These are phyloP conservation scores for Brachionus paranguensis DNA, from an alignment of 1,140 invertebrate species.

Conservation along the genomic window DNA sequence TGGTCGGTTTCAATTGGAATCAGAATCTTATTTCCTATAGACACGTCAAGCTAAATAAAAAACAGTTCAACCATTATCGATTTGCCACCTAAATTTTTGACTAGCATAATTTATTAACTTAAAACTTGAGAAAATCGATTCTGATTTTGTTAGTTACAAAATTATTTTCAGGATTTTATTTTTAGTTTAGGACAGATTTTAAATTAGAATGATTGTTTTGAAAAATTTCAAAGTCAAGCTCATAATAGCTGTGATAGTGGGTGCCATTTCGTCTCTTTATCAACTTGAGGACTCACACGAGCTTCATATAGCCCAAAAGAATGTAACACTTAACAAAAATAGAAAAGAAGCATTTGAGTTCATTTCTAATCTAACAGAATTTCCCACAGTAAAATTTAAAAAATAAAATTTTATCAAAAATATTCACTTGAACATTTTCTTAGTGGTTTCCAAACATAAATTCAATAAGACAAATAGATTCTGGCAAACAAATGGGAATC, in stretches of 20 bases:
- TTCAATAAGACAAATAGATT: neutral
- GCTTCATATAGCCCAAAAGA: neutral
- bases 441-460: slow-evolving; percentile 39
- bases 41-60: neutral
- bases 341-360: slow-evolving; percentile 1
- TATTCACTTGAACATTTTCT: neutral
- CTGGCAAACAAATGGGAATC: neutral
- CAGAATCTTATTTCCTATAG: neutral
- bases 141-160: neutral
- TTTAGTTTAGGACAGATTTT: neutral
- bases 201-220: neutral
- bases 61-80: neutral
- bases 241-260: neutral
- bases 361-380: neutral
- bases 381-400: neutral
- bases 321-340: slow-evolving; percentile 26
- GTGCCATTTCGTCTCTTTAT: neutral
- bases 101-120: neutral
- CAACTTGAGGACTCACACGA: neutral
- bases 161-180: neutral
- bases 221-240: slow-evolving; percentile 10
- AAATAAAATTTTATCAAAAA: neutral
- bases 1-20: too few relatives aligned
- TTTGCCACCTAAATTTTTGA: neutral
- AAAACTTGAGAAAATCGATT: neutral